phyloP scores from a whole-genome alignment of 2,113 vertebrate genomes.

The Trichechus manatus region DNA sequence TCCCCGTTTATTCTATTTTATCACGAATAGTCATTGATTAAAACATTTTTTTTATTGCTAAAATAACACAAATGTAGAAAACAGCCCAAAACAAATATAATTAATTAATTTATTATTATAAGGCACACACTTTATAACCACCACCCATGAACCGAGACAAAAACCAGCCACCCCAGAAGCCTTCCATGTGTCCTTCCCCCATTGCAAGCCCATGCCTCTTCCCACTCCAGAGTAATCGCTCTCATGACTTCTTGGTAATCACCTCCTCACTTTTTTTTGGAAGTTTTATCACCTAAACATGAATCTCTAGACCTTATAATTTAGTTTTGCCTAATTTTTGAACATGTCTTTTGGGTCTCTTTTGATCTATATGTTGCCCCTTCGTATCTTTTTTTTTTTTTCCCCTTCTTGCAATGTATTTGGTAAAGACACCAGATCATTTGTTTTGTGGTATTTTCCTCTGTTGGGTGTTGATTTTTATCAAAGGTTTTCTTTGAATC shows the following conservation, averaged over 20 bases:
- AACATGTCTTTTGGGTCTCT: not conserved
- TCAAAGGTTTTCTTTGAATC: constrained; percentile 50
- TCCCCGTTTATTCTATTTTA: constrained; percentile 34
- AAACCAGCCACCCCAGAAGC: not conserved
- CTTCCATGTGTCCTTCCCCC: not conserved
- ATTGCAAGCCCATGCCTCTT: not conserved
- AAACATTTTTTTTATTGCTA: constrained; percentile 11
- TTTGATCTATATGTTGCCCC: not conserved
- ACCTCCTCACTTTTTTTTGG: not conserved
- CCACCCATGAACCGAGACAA: not conserved
- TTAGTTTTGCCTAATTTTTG: constrained; percentile 8
- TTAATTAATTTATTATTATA: not conserved
- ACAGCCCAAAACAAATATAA: constrained; percentile 19
- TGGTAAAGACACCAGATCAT: constrained; percentile 6
- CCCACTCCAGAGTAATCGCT: not conserved
- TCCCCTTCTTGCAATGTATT: not conserved
- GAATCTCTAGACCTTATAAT: not conserved
- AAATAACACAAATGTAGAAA: constrained; percentile 51
- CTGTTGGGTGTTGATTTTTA: not conserved
- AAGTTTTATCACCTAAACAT: not conserved
- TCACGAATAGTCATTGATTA: not conserved
- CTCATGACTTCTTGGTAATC: not conserved
- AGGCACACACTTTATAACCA: not conserved
- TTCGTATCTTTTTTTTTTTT: not conserved
- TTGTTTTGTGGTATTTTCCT: constrained; percentile 17